Base-by-base conservation (phyloP, 1,140 invertebrate species). In the Piezodorus guildinii region DNA sequence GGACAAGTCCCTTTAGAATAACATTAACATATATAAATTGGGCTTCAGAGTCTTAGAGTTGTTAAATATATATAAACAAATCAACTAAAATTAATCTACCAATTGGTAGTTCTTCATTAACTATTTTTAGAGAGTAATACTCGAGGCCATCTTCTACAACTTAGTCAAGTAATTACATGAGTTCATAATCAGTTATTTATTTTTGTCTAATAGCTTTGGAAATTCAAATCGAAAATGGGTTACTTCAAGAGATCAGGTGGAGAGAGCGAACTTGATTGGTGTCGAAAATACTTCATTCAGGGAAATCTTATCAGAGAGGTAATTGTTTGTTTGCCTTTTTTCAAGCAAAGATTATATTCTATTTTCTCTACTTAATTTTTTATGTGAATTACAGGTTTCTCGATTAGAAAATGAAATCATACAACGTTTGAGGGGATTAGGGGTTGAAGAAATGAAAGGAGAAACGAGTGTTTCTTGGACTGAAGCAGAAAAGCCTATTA, bases 261-360 rank as follows among this genome's bases (percentile, higher is more conserved):
- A 4, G 12, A 51, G 10, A 69, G 68, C 6, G 88, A 90, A 72
- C 72, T 70, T 39, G 69, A 76, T 6, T 96, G 92, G 92, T 85
- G 86, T 4, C 75, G 76, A 3, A 49, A 79, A 1, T 82, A 86
- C 72, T 88, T 82, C 72, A 77, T 96, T 30, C 88, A 91, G 23
- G 6, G 86, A 16, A 81, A 81, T 15, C 79, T 84, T 0, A 72
- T 95, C 2, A 79, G 78, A 10, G 91, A 94, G 71, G 82, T 91
- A 8, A 25, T 1, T n/a, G 6, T 2, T 49, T 49, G n/a, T 10
- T n/a, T 6, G 14, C 14, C 9, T 17, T 27, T 58, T 27, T 21
- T 23, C 27, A 25, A 58, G 16, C 2, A 21, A 27, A 27, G 27
- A 1, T 58, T 58, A 14, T 30, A 27, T 21, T 16, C 23, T 2